phyloP scores from a whole-genome alignment of 2,888 invertebrate genomes.

The Limulus polyphemus region DNA sequence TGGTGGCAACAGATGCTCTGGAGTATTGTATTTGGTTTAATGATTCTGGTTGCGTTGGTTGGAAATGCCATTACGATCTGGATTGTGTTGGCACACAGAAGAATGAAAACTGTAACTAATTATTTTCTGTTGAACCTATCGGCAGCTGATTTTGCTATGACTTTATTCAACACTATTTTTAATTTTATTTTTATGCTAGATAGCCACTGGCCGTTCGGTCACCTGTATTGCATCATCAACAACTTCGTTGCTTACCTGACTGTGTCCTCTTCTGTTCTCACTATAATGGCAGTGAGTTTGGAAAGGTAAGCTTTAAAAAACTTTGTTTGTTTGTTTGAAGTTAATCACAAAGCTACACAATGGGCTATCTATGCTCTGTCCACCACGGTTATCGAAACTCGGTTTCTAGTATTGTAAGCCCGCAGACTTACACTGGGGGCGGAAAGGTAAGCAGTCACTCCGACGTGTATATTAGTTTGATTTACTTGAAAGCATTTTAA shows the following conservation, averaged over 20 bases:
- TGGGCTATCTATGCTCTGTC: no score
- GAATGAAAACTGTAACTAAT: slow-evolving; percentile 27
- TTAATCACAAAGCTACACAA: no score
- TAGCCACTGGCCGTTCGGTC: slow-evolving; percentile 27
- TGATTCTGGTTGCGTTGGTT: slow-evolving; percentile 64
- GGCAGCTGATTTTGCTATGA: slow-evolving; percentile 24
- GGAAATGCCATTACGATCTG: slow-evolving; percentile 86
- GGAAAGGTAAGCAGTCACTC: slow-evolving; percentile 11
- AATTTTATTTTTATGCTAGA: slow-evolving; percentile 26
- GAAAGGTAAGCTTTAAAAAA: slow-evolving; percentile 21
- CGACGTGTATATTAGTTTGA: no score
- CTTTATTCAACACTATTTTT: slow-evolving; percentile 24
- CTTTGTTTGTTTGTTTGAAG: background rate
- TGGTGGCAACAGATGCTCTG: slow-evolving; percentile 66
- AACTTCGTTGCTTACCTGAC: slow-evolving; percentile 25
- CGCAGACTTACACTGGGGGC: no score
- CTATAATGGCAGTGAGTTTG: slow-evolving; percentile 24
- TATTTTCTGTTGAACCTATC: slow-evolving; percentile 26
- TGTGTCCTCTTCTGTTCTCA: slow-evolving; percentile 26
- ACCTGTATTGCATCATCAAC: slow-evolving; percentile 23
- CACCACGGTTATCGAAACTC: no score
- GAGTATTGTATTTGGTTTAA: slow-evolving; percentile 59
- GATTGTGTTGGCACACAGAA: slow-evolving; percentile 51
- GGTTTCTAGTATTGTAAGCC: no score
- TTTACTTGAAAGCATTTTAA: no score